Percentiles rank a stretch among this genome's conserved stretches.
Conservation (phyloP, 2,888 invertebrate species). For the Lithosia quadra region DNA sequence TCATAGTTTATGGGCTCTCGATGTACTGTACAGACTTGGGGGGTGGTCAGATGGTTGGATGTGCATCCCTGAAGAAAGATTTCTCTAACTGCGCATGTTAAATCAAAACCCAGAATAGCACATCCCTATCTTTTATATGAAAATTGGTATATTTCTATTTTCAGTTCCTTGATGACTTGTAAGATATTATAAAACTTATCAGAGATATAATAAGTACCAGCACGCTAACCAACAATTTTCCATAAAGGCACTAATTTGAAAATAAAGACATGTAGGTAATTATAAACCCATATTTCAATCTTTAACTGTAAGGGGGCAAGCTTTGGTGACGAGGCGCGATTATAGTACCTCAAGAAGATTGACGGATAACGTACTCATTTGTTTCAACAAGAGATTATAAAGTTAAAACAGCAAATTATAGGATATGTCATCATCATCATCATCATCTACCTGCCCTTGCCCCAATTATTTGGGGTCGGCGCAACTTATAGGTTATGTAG, state of each 20-base stretch:
- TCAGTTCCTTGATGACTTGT: not conserved
- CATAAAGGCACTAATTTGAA: conserved; percentile 6
- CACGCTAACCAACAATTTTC: conserved; percentile 9
- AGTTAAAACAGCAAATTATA: too few species aligned
- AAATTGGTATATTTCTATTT: not conserved
- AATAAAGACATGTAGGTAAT: conserved; percentile 14
- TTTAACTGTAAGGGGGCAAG: not conserved
- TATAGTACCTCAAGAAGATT: not conserved
- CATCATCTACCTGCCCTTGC: too few species aligned
- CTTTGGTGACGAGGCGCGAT: not conserved
- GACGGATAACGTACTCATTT: not conserved
- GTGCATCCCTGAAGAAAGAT: too few species aligned
- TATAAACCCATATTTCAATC: conserved; percentile 13
- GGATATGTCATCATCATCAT: too few species aligned
- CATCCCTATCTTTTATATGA: not conserved
- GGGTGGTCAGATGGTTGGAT: too few species aligned
- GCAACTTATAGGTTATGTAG: too few species aligned
- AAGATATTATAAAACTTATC: not conserved
- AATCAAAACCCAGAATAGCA: not conserved
- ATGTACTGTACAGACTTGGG: too few species aligned
- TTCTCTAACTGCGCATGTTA: too few species aligned
- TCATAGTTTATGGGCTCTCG: too few species aligned
- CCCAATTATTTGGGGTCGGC: too few species aligned
- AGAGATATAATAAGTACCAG: not conserved
- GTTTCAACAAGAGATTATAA: too few species aligned